These are phyloP conservation scores for Crossocerus cetratus DNA, from an alignment of 2,888 invertebrate species.

Conservation along the genomic window DNA sequence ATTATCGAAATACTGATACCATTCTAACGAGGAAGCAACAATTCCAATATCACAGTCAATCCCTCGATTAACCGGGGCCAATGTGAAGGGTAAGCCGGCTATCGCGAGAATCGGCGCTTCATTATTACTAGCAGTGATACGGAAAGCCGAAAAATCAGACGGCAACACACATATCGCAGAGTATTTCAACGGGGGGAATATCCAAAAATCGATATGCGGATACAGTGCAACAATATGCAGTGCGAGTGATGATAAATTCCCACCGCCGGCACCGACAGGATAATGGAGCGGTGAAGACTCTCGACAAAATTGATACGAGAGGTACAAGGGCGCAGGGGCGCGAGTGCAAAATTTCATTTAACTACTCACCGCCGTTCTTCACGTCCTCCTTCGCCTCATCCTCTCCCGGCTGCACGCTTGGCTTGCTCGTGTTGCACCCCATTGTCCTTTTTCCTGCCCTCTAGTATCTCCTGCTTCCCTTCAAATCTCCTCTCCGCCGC, in stretches of 20 bases:
- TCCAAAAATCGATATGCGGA: no score
- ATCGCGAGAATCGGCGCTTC: neutral
- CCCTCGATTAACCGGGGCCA: neutral
- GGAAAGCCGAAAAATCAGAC: no score
- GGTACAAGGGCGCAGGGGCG: neutral
- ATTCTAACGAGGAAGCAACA: neutral
- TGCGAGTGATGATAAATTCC: no score
- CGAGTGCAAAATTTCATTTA: conserved; percentile 2
- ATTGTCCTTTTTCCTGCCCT: conserved; percentile 68
- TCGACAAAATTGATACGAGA: no score
- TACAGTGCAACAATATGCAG: no score
- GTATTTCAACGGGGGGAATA: no score
- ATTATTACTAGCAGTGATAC: no score
- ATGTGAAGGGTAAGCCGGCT: neutral
- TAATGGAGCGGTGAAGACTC: no score
- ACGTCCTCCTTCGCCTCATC: conserved; percentile 71
- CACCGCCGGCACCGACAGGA: no score
- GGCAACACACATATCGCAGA: no score
- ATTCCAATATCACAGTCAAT: neutral
- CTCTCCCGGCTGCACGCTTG: conserved; percentile 75
- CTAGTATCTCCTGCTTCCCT: conserved; percentile 16
- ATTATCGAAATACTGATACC: neutral
- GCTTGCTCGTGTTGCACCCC: conserved; percentile 82
- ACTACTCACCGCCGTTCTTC: conserved; percentile 74
- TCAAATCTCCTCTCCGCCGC: conserved; percentile 2